Conservation (phyloP, 2,113 vertebrate genomes). For the Tetrax tetrax region DNA sequence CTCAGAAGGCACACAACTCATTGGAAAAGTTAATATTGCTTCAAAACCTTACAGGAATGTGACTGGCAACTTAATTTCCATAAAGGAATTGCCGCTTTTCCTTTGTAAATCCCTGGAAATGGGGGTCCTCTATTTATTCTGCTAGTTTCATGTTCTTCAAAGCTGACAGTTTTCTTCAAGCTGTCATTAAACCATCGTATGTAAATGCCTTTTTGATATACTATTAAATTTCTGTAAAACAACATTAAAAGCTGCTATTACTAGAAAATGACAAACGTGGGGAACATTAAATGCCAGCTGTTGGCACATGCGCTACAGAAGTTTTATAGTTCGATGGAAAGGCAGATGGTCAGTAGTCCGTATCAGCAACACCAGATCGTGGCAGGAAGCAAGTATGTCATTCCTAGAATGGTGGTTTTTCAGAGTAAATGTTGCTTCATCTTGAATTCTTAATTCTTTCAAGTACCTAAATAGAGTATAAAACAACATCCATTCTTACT, state of each 20-base stretch:
- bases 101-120: not conserved
- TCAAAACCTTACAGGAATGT: not conserved
- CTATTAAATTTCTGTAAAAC: not conserved
- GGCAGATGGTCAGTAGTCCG: not conserved
- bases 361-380: not conserved
- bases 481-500: rapidly evolving
- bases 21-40: not conserved
- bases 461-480: not conserved
- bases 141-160: not conserved
- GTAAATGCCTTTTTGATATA: not conserved
- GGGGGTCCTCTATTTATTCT: not conserved
- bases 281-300: rapidly evolving
- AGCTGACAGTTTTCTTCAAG: not conserved
- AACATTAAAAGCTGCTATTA: not conserved
- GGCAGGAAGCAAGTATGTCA: not conserved
- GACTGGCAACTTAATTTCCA: not conserved
- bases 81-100: not conserved
- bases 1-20: not conserved
- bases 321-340: not conserved
- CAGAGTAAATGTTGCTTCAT: not conserved
- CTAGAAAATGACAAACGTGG: not conserved
- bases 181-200: not conserved
- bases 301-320: not conserved
- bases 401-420: not conserved
- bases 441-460: not conserved